Conservation (phyloP, 1,140 invertebrate species). For the Notospermus geniculatus region DNA sequence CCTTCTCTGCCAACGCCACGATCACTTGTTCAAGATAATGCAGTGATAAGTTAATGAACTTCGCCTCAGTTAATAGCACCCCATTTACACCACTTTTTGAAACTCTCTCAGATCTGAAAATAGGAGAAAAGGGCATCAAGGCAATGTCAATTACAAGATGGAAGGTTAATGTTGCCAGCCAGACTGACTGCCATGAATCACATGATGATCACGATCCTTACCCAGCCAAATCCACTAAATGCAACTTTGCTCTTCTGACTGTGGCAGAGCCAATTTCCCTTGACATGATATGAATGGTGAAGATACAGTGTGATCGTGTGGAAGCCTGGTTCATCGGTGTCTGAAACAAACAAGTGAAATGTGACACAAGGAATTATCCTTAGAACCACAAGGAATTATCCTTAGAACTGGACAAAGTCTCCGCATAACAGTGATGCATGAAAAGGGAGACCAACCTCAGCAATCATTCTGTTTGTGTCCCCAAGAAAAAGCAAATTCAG, state of each 20-base stretch:
- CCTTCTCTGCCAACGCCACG: slow-evolving; percentile 63
- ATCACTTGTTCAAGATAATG: slow-evolving; percentile 71
- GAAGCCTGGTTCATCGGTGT: slow-evolving; percentile 69
- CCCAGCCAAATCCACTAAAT: slow-evolving; percentile 69
- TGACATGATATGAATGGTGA: slow-evolving; percentile 63
- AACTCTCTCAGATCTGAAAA: slow-evolving; percentile 54
- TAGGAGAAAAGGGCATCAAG: slow-evolving; percentile 8
- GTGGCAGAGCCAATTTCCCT: slow-evolving; percentile 57
- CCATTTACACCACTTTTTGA: slow-evolving; percentile 59
- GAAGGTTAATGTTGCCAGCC: too few species aligned
- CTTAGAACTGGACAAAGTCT: too few species aligned
- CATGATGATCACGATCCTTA: slow-evolving; percentile 42
- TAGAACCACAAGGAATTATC: too few species aligned
- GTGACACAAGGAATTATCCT: not conserved
- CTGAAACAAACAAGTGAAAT: slow-evolving; percentile 30
- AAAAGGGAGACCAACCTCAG: slow-evolving; percentile 53
- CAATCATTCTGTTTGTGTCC: slow-evolving; percentile 65
- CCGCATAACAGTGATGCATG: too few species aligned
- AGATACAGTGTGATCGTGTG: slow-evolving; percentile 69
- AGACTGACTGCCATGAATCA: too few species aligned
- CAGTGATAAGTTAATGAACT: slow-evolving; percentile 67
- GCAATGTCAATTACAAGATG: not conserved
- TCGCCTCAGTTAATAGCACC: slow-evolving; percentile 62
- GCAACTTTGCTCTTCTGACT: slow-evolving; percentile 63
- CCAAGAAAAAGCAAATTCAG: slow-evolving; percentile 64